Conservation (phyloP, 1,140 invertebrate species). For the Caerostris extrusa region DNA sequence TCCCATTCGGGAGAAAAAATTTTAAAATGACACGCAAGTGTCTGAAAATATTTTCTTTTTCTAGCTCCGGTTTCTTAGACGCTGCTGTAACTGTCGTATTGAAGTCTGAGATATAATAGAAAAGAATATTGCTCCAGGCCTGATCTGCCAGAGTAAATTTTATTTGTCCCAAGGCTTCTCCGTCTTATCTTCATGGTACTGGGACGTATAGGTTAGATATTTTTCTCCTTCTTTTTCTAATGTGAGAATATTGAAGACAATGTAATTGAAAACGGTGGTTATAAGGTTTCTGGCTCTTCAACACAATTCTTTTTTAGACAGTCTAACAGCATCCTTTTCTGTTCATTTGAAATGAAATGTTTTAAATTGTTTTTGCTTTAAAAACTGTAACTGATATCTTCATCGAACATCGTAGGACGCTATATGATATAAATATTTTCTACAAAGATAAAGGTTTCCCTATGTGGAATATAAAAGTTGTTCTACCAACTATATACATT, state of each 20-base stretch:
- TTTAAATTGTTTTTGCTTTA: not conserved
- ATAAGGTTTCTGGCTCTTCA: not conserved
- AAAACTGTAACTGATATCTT: not conserved
- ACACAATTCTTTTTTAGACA: not conserved
- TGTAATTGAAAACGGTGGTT: slow-evolving; percentile 43
- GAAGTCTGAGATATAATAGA: slow-evolving; percentile 17
- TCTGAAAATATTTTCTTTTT: not conserved
- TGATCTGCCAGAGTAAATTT: slow-evolving; percentile 19
- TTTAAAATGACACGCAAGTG: slow-evolving; percentile 14
- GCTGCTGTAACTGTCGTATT: not conserved
- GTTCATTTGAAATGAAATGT: not conserved
- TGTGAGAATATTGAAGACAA: slow-evolving; percentile 15
- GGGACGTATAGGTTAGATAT: not conserved
- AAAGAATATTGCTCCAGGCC: not conserved
- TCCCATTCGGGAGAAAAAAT: not conserved
- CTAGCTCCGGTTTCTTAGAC: too few species aligned
- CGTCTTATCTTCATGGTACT: slow-evolving; percentile 19
- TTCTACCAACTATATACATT: too few species aligned
- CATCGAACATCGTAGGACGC: not conserved
- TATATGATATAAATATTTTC: too few species aligned
- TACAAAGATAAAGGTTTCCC: too few species aligned
- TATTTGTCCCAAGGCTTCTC: slow-evolving; percentile 31
- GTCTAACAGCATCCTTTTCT: not conserved
- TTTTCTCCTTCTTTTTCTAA: not conserved
- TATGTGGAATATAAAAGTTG: too few species aligned